These are phyloP conservation scores for Macrosoma leucophasiata DNA, from an alignment of 2,888 invertebrate species.

Conservation along the genomic window DNA sequence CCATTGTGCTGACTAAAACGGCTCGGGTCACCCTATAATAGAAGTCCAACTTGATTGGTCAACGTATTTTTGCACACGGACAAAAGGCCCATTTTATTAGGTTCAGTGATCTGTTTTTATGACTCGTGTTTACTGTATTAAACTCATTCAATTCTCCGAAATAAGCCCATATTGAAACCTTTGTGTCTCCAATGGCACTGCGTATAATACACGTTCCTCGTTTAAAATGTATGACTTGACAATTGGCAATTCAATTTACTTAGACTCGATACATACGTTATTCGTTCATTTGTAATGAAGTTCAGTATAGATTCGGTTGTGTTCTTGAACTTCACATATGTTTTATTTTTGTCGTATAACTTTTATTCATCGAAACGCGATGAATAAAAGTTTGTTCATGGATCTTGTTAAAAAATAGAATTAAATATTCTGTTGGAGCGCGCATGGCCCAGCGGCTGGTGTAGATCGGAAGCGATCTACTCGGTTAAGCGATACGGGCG, in stretches of 20 bases:
- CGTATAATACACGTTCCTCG: background rate
- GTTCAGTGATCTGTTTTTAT: slow-evolving; percentile 55
- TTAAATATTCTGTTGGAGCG: no score
- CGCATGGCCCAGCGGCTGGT: no score
- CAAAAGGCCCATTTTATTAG: slow-evolving; percentile 49
- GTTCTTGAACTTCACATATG: no score
- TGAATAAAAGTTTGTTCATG: no score
- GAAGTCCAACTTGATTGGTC: slow-evolving; percentile 40
- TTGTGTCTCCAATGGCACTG: background rate
- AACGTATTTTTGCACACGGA: slow-evolving; percentile 43
- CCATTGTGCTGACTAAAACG: slow-evolving; percentile 25
- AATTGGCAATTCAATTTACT: slow-evolving; percentile 8
- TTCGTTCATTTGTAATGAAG: no score
- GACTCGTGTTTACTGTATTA: slow-evolving; percentile 53
- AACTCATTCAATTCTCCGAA: slow-evolving; percentile 34
- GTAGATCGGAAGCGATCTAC: no score
- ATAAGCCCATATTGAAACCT: slow-evolving; percentile 3
- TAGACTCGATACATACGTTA: no score
- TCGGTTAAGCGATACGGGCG: no score
- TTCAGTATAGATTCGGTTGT: no score
- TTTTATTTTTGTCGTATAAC: no score
- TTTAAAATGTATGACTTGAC: slow-evolving; percentile 2
- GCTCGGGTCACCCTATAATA: slow-evolving; percentile 40
- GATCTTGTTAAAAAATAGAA: no score
- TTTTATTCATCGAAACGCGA: no score